Conservation (phyloP, 2,888 invertebrate species). For the Psylliodes chrysocephalus region DNA sequence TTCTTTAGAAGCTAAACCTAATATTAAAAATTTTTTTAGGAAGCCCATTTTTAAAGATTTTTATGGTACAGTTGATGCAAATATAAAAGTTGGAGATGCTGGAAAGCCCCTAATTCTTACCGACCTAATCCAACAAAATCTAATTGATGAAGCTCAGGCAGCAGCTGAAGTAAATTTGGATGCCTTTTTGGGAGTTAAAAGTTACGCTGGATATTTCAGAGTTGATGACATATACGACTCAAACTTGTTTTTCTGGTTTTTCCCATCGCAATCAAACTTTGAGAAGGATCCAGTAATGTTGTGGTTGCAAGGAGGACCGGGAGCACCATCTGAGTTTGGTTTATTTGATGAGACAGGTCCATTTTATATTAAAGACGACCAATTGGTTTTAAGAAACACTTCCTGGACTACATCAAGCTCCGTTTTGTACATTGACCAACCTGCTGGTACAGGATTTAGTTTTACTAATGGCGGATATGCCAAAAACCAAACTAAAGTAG, state of each 20-base stretch:
- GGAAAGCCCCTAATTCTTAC: slow-evolving; percentile 76
- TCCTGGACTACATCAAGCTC: slow-evolving; percentile 40
- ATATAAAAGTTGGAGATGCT: slow-evolving; percentile 34
- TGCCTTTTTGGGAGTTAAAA: slow-evolving; percentile 68
- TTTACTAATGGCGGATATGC: slow-evolving; percentile 83
- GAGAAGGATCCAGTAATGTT: slow-evolving; percentile 75
- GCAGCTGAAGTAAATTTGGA: slow-evolving; percentile 67
- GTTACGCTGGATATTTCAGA: slow-evolving; percentile 81
- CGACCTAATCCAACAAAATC: slow-evolving; percentile 73
- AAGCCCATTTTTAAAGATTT: slow-evolving; percentile 1
- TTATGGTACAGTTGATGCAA: not conserved
- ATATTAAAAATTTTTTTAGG: not conserved
- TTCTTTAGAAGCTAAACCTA: not conserved
- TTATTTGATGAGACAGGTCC: slow-evolving; percentile 87
- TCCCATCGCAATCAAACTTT: slow-evolving; percentile 70
- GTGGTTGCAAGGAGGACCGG: slow-evolving; percentile 87
- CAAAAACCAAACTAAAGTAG: slow-evolving; percentile 80
- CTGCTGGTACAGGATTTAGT: slow-evolving; percentile 91
- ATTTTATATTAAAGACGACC: slow-evolving; percentile 58
- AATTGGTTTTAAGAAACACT: slow-evolving; percentile 69
- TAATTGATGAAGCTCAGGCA: slow-evolving; percentile 70
- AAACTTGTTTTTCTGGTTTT: slow-evolving; percentile 90
- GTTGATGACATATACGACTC: slow-evolving; percentile 79
- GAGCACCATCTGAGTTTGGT: slow-evolving; percentile 79
- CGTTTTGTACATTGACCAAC: slow-evolving; percentile 88